phyloP scores from a whole-genome alignment of 2,113 vertebrate genomes.

The western clawed frog (Xenopus tropicalis) region UCB_Xtro_10.0 CM004445.2:91652001-91652500 shows the following conservation, averaged over 20 bases:
- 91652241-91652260: conserved; percentile 90
- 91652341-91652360: not conserved
- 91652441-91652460: no score
- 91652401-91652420: no score
- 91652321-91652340: conserved; percentile 26
- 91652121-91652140: conserved; percentile 96
- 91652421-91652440: no score
- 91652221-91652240: conserved; percentile 80
- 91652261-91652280: conserved; percentile 88
- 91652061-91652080: not conserved
- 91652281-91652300: conserved; percentile 92
- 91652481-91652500: no score
- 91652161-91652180: conserved; percentile 93
- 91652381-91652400: not conserved
- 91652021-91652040: not conserved
- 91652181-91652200: conserved; percentile 97
- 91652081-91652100: not conserved
- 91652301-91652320: conserved; percentile 93
- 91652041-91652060: not conserved
- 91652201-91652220: conserved; percentile 91
- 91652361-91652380: not conserved
- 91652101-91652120: conserved; percentile 89
- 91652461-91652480: no score
- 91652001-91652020: conserved; percentile 94
- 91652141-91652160: conserved; percentile 88